Conservation (phyloP, 2,888 invertebrate genomes). For the Dendrolimus houi region DNA sequence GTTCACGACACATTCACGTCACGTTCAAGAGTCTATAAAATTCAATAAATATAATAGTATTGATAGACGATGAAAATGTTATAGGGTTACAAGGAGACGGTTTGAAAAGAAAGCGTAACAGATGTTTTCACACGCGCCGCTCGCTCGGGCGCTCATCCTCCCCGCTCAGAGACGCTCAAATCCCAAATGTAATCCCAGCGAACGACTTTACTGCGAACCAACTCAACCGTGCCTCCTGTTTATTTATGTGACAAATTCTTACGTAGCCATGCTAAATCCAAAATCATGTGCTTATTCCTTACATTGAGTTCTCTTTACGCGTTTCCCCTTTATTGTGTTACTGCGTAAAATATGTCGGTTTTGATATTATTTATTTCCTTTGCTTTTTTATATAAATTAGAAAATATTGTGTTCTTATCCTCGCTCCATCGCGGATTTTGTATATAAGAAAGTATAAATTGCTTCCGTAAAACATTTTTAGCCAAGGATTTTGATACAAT, state of each 20-base stretch:
- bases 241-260: constrained; percentile 74
- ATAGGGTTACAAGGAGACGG: constrained; percentile 42
- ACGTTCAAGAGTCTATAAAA: constrained; percentile 3
- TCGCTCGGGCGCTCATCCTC: constrained; percentile 22
- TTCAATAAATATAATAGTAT: constrained; percentile 2
- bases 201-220: constrained; percentile 51
- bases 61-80: constrained; percentile 27
- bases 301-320: constrained; percentile 29
- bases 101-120: constrained; percentile 62
- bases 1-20: neutral
- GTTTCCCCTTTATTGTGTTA: constrained; percentile 11
- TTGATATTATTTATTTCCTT: constrained; percentile 2
- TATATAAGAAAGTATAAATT: neutral
- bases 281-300: constrained; percentile 50
- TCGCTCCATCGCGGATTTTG: neutral
- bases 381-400: neutral
- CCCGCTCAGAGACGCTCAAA: constrained; percentile 42
- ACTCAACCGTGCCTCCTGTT: constrained; percentile 64
- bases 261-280: constrained; percentile 56
- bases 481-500: no score
- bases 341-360: constrained; percentile 4
- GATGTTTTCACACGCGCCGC: constrained; percentile 67
- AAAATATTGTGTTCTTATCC: neutral
- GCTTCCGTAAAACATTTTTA: no score
- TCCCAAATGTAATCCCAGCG: constrained; percentile 67